phyloP scores from a whole-genome alignment of 1,140 invertebrate species.

The Thrips palmi region DNA sequence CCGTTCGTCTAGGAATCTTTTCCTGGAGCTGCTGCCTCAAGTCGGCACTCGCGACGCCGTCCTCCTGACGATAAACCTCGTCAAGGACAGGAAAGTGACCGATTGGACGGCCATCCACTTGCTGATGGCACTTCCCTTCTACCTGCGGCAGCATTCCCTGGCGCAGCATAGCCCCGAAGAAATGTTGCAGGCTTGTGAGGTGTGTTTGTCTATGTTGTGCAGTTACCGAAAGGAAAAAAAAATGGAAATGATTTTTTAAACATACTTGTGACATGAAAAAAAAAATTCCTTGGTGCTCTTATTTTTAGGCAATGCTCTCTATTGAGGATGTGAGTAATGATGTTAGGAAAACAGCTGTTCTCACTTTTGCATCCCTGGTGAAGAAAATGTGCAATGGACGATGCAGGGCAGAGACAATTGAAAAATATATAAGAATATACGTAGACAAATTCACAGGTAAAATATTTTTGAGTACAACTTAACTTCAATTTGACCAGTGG shows the following conservation, averaged over 20 bases:
- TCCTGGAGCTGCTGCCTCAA: constrained; percentile 50
- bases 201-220: constrained; percentile 10
- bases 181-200: constrained; percentile 23
- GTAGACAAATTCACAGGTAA: constrained; percentile 39
- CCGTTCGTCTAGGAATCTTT: constrained; percentile 39
- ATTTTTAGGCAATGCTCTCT: constrained; percentile 10
- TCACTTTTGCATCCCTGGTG: constrained; percentile 48
- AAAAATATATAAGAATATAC: constrained; percentile 47
- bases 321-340: constrained; percentile 25
- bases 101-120: constrained; percentile 33
- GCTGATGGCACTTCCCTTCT: constrained; percentile 36
- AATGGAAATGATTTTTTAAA: not conserved
- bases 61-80: constrained; percentile 39
- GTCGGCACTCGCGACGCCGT: constrained; percentile 41
- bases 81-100: constrained; percentile 35
- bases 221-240: not conserved
- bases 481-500: constrained; percentile 10
- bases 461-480: constrained; percentile 7
- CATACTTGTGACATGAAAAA: not conserved
- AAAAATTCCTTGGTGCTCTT: not conserved
- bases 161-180: no score
- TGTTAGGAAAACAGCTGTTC: constrained; percentile 41
- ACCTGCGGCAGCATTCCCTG: constrained; percentile 32
- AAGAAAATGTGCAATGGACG: constrained; percentile 35
- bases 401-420: constrained; percentile 40